Evolutionary conservation across 2,113 vertebrate species (phyloP), one percentile per base, ranked within the genome.

Genomic region (Erythrolamprus reginae): DNA sequence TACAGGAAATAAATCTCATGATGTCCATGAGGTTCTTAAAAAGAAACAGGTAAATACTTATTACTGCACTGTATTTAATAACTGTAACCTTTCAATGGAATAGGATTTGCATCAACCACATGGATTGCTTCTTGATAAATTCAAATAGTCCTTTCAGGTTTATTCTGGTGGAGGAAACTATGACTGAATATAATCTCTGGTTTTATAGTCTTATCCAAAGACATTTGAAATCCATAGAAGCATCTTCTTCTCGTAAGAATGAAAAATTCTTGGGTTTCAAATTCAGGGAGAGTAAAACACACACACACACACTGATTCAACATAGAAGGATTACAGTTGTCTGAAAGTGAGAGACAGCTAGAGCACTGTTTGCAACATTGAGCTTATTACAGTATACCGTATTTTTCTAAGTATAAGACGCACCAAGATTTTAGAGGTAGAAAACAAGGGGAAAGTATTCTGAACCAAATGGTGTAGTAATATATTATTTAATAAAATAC

Each of bases 1-100:
- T 93, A 95, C 97, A 90, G 98, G 97, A 90, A 97, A 97, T 94
- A 99, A 99, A 97, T 97, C 97, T 83, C 97, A 98, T 0, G 98
- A 99, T 93, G 95, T 98, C 56, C 98, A 98, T 95, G 98, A 99
- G 96, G 98, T 96, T 93, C 96, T 98, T 90, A 99, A 99, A 96
- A 99, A 99, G 96, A 99, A 99, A 61, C 99, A 99, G 98, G 99
- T 98, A 95, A 93, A 23, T 70, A 0, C 15, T 82, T 12, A 0
- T n/a, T 70, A 84, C 26, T 56, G 53, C 28, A 13, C 1, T 33
- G 26, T 9, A 56, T 70, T 1, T 10, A 26, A 48, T 2, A 0
- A 5, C 61, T 23, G 0, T 84, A 47, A 87, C 53, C 13, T 33
- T 38, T 84, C 86, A 28, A 86, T 55, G 0, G 0, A 51, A 56